Evolutionary conservation across 1,140 invertebrate species (phyloP).

Genomic region (Drosophila orena): DNA sequence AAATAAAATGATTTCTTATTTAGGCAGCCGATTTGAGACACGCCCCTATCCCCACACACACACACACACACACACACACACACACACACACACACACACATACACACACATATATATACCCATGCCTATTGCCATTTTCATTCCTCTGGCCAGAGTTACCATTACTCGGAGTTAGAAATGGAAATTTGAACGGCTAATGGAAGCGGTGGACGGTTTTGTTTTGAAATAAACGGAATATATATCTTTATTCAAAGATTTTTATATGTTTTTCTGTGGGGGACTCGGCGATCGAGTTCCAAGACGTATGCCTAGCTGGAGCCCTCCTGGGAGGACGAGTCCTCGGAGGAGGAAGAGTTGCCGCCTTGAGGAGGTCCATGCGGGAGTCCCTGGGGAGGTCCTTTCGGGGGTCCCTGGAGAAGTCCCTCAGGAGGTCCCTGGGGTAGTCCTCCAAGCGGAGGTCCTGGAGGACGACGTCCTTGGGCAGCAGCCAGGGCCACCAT

Average conservation of each 20-base stretch:
- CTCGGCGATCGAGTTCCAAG: background rate
- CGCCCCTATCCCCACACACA: constrained; percentile 10
- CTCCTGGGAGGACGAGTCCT: constrained; percentile 24
- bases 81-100: too few relatives aligned
- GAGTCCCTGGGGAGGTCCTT: background rate
- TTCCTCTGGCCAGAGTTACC: background rate
- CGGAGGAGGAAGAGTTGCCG: constrained; percentile 10
- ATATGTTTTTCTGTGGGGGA: background rate
- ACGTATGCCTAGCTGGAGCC: constrained; percentile 13
- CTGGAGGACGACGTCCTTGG: background rate
- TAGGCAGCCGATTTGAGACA: constrained; percentile 66
- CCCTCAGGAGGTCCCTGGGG: background rate
- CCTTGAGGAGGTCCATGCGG: constrained; percentile 12
- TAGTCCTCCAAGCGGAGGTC: background rate
- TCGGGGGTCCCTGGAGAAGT: background rate
- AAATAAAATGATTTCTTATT: constrained; percentile 80
- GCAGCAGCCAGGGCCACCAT: constrained; percentile 21
- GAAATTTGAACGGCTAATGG: constrained; percentile 21
- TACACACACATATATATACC: too few relatives aligned
- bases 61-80: too few relatives aligned
- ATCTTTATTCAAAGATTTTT: constrained; percentile 21
- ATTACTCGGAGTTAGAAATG: constrained; percentile 21
- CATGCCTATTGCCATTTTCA: background rate
- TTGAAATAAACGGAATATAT: constrained; percentile 16
- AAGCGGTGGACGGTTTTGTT: constrained; percentile 3